Percentiles rank a stretch among this genome's conserved stretches.
These are phyloP conservation scores for Crematogaster levior DNA, from an alignment of 2,888 invertebrate genomes.

Conservation along the genomic window DNA sequence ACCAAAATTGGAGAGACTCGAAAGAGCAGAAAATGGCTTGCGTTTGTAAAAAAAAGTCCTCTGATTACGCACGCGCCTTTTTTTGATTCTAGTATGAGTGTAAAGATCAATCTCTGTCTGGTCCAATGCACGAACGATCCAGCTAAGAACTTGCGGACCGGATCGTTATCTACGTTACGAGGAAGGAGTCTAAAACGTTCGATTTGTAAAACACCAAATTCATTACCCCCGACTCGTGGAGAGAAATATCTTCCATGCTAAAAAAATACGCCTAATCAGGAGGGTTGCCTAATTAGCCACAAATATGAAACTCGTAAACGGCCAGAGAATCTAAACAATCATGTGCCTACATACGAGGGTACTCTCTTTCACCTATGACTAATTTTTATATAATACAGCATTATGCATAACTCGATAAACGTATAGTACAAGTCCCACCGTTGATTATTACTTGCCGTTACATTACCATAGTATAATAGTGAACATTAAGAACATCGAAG, in stretches of 20 bases:
- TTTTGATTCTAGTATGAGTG: slow-evolving; percentile 33
- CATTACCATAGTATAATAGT: slow-evolving; percentile 76
- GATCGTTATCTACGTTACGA: slow-evolving; percentile 32
- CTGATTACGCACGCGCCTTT: slow-evolving; percentile 17
- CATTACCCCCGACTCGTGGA: slow-evolving; percentile 29
- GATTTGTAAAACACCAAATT: slow-evolving; percentile 59
- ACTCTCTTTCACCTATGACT: slow-evolving; percentile 55
- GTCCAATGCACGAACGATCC: slow-evolving; percentile 43
- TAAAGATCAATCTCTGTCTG: slow-evolving; percentile 34
- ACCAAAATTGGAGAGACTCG: slow-evolving; percentile 16
- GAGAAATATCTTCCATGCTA: slow-evolving; percentile 23
- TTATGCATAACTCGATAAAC: slow-evolving; percentile 72
- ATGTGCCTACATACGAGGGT: slow-evolving; percentile 58
- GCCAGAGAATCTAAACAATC: slow-evolving; percentile 67
- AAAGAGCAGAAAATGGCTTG: slow-evolving; percentile 20
- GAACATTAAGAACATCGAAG: slow-evolving; percentile 81
- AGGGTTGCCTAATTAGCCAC: slow-evolving; percentile 62
- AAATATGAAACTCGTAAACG: slow-evolving; percentile 63
- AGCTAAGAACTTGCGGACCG: slow-evolving; percentile 3
- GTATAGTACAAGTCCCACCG: slow-evolving; percentile 70
- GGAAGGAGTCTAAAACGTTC: slow-evolving; percentile 40
- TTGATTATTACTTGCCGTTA: slow-evolving; percentile 67
- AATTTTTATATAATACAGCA: slow-evolving; percentile 61
- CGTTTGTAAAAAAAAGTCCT: slow-evolving; percentile 28
- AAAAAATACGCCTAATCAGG: slow-evolving; percentile 54